Evolutionary conservation across 2,113 vertebrate species (phyloP).

Genomic region (Etheostoma spectabile): DNA sequence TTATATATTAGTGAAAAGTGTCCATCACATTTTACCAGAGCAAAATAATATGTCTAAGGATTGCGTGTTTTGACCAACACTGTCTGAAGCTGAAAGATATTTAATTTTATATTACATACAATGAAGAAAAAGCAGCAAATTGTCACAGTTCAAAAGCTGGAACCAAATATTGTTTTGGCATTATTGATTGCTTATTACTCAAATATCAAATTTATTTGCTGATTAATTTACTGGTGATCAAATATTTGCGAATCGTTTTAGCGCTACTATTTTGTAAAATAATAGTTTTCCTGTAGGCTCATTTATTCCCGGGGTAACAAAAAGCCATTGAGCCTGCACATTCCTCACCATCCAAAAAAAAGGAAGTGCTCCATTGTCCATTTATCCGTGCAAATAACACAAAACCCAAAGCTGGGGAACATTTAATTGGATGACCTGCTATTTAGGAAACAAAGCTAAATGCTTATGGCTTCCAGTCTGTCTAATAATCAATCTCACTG

Average conservation of each 20-base stretch:
- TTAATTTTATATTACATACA: neutral
- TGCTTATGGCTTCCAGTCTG: neutral
- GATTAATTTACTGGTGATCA: neutral
- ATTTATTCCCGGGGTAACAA: constrained; percentile 55
- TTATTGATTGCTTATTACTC: neutral
- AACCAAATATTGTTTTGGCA: neutral
- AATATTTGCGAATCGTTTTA: neutral
- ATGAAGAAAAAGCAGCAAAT: neutral
- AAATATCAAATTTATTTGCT: neutral
- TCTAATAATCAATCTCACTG: constrained; percentile 40
- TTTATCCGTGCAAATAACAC: constrained; percentile 73
- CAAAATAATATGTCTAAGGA: neutral
- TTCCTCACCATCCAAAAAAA: constrained; percentile 72
- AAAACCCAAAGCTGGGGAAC: constrained; percentile 72
- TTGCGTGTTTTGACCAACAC: neutral
- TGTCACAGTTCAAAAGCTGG: neutral
- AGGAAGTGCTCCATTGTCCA: constrained; percentile 82
- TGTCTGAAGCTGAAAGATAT: neutral
- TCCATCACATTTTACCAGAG: neutral
- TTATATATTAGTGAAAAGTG: neutral
- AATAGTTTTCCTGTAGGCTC: constrained; percentile 28
- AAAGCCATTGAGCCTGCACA: constrained; percentile 57
- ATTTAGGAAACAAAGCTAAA: constrained; percentile 47
- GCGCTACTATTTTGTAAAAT: neutral
- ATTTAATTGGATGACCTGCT: constrained; percentile 61